Conservation (phyloP, 1,140 invertebrate species). For the Drosophila melanica region DNA sequence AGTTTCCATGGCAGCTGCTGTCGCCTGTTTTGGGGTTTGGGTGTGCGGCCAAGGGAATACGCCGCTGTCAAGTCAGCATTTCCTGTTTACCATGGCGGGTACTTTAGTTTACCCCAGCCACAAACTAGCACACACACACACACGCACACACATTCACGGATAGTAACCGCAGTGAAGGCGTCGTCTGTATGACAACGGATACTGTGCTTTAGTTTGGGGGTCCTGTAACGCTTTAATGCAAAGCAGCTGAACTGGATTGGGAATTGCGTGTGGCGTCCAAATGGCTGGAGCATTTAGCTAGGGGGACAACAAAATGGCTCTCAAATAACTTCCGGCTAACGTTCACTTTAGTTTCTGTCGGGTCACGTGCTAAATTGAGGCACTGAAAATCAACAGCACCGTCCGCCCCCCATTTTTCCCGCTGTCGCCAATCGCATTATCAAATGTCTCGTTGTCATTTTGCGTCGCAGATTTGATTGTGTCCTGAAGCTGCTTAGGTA, state of each 20-base stretch:
- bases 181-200: slow-evolving; percentile 25
- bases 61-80: slow-evolving; percentile 52
- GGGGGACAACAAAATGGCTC: slow-evolving; percentile 41
- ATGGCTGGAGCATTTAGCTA: slow-evolving; percentile 29
- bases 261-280: not conserved
- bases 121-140: not conserved
- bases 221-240: slow-evolving; percentile 35
- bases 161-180: slow-evolving; percentile 17
- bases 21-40: slow-evolving; percentile 6
- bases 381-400: slow-evolving; percentile 13
- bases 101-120: slow-evolving; percentile 16
- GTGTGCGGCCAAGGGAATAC: not conserved
- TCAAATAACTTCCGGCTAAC: slow-evolving; percentile 49
- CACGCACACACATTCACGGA: not conserved
- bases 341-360: slow-evolving; percentile 25
- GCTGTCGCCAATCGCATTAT: slow-evolving; percentile 18
- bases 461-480: slow-evolving; percentile 33
- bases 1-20: slow-evolving; percentile 34
- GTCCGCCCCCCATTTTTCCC: too few relatives aligned
- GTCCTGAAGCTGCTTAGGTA: slow-evolving; percentile 20
- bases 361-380: slow-evolving; percentile 47
- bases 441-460: slow-evolving; percentile 42
- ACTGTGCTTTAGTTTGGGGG: slow-evolving; percentile 7
- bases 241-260: slow-evolving; percentile 46
- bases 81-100: slow-evolving; percentile 44